Percentiles rank a stretch among this genome's conserved stretches.
These are phyloP conservation scores for Setipinna tenuifilis DNA, from an alignment of 2,797 vertebrate species.

Conservation along the genomic window DNA sequence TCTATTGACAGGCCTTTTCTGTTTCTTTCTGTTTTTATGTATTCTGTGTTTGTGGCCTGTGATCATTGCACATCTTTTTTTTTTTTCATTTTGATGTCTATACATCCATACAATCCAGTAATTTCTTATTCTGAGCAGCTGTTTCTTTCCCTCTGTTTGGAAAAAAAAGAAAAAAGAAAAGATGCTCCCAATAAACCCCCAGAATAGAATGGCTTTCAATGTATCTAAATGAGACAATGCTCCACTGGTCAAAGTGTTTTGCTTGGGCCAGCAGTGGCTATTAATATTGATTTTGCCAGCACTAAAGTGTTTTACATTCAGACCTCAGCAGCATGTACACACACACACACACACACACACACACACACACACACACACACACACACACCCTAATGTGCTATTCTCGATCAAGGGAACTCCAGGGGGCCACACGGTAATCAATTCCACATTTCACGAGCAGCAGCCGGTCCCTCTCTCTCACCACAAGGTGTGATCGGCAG, in stretches of 20 bases:
- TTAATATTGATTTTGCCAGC: conserved; percentile 2
- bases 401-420: conserved; percentile 27
- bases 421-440: not conserved
- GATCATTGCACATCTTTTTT: too few relatives aligned
- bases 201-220: not conserved
- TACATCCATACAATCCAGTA: not conserved
- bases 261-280: not conserved
- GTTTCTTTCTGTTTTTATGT: too few relatives aligned
- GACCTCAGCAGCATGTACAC: not conserved
- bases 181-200: not conserved
- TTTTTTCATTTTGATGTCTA: not conserved
- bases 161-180: not conserved
- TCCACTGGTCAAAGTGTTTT: not conserved
- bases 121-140: not conserved
- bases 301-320: not conserved
- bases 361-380: conserved; percentile 22
- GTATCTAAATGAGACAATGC: not conserved
- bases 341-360: conserved; percentile 26
- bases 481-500: not conserved
- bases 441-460: not conserved
- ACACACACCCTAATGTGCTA: conserved; percentile 24
- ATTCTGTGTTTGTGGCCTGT: too few relatives aligned
- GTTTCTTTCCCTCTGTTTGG: not conserved
- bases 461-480: not conserved
- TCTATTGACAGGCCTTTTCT: not conserved